Conservation (phyloP, 2,888 invertebrate genomes). For the Agapostemon virescens region DNA sequence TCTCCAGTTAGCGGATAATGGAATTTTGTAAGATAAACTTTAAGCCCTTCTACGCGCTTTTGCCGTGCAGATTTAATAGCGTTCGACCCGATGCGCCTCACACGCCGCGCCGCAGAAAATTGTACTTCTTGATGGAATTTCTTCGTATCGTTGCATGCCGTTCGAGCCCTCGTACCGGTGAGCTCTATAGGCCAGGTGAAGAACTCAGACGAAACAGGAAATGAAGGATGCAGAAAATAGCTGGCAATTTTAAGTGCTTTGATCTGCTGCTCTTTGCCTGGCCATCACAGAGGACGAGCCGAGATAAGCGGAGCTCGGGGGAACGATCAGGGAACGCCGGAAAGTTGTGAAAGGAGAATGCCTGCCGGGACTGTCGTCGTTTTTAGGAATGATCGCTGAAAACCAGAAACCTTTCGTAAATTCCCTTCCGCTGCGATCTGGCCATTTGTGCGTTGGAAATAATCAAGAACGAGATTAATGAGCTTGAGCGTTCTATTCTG, state of each 20-base stretch:
- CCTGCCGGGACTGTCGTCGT: not conserved
- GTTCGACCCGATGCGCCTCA: constrained; percentile 13
- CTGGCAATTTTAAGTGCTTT: constrained; percentile 2
- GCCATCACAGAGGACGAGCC: not conserved
- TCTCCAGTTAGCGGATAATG: constrained; percentile 49
- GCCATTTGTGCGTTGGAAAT: not conserved
- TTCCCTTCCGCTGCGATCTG: not conserved
- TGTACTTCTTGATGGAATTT: constrained; percentile 24
- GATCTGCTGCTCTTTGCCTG: constrained; percentile 6
- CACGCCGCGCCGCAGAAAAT: not conserved
- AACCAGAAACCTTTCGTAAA: not conserved
- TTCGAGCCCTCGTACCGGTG: not conserved
- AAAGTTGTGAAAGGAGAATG: not conserved
- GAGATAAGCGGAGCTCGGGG: not conserved
- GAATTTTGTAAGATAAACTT: constrained; percentile 53
- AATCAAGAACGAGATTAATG: not conserved
- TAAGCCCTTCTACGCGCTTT: constrained; percentile 27
- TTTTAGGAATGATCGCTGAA: not conserved
- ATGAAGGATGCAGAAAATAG: not conserved
- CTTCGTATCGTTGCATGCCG: not conserved
- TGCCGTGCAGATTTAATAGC: constrained; percentile 42
- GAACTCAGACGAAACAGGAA: not conserved
- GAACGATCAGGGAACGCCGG: not conserved
- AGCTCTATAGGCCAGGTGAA: not conserved
- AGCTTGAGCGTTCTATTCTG: not conserved